Evolutionary conservation across 2,113 vertebrate species (phyloP).

Genomic region (Phycodurus eques): DNA sequence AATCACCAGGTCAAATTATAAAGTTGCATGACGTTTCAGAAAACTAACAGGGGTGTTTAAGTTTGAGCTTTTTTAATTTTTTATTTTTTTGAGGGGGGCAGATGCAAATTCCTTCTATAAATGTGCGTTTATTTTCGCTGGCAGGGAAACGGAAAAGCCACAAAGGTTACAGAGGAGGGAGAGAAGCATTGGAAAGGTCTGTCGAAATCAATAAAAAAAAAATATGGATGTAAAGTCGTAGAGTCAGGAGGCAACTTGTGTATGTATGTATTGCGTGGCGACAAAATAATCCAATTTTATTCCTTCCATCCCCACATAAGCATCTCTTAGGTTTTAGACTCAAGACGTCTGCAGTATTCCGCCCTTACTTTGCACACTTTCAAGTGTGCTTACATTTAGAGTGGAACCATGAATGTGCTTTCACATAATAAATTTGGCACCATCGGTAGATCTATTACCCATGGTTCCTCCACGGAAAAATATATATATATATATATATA

Average conservation of each 20-base stretch:
- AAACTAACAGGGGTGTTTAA: neutral
- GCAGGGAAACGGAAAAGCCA: neutral
- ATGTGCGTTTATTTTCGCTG: neutral
- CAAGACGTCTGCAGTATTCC: constrained; percentile 21
- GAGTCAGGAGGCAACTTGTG: neutral
- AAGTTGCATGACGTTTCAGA: constrained; percentile 1
- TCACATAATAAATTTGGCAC: constrained; percentile 55
- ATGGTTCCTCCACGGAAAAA: constrained; percentile 28
- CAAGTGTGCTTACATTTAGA: constrained; percentile 53
- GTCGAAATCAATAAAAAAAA: neutral
- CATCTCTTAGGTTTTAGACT: constrained; percentile 21
- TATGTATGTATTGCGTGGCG: constrained; percentile 4
- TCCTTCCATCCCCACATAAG: constrained; percentile 25
- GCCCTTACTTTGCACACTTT: constrained; percentile 44
- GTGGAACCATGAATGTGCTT: constrained; percentile 50
- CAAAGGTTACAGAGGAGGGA: neutral
- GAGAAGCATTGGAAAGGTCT: neutral
- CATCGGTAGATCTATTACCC: constrained; percentile 47
- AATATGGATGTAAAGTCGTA: neutral
- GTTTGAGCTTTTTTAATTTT: neutral
- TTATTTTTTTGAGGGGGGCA: neutral
- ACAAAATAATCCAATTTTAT: neutral
- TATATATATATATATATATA: too few relatives aligned
- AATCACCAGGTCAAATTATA: neutral
- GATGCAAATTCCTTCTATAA: neutral